Base-by-base conservation (phyloP, 2,797 vertebrate species). In the Peromyscus nudipes region DNA sequence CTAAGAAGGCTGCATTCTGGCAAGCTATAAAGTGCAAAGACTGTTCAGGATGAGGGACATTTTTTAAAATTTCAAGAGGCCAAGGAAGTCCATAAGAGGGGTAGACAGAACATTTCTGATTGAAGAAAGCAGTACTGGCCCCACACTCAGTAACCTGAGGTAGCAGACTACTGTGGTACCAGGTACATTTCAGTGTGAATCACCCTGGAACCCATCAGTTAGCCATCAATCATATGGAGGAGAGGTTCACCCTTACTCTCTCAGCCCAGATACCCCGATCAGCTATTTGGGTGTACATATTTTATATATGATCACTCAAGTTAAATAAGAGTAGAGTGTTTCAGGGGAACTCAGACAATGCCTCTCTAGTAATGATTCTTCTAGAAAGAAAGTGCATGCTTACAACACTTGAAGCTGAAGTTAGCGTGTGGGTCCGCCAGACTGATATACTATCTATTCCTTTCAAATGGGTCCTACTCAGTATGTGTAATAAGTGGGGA, bases 61-160 rank as follows among this genome's bases (percentile, higher is more conserved):
- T 87, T 67, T 85, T 69, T 55, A 80, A 46, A 77, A 19, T 96
- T 46, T 31, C 69, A 94, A 97, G 96, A 95, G 52, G 12, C 65
- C 86, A 69, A 71, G 79, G 60, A 89, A 89, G 69, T 73, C 43
- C 27, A 43, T 25, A 83, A 86, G 96, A 65, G 81, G 16, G 16
- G 4, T 43, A 52, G 82, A 93, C 43, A 76, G 89, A 96, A 6
- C 5, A 84, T 62, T 29, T 90, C 73, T 83, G 87, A 92, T 0
- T 91, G 34, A 97, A 94, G 81, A 82, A 94, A 96, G 77, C 67
- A 79, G 14, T 76, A 21, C 69, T 90, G 55, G 84, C 86, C 90
- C 71, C 23, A 46, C 21, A 62, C 7, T 60, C 94, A 93, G 37
- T 86, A 95, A 89, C 29, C 55, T 27, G 25, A 46, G 14, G 65